Percentiles rank a stretch among this genome's conserved stretches.
Evolutionary conservation across 2,888 invertebrate species (phyloP).

Genomic region (Hoplodrina blanda): DNA sequence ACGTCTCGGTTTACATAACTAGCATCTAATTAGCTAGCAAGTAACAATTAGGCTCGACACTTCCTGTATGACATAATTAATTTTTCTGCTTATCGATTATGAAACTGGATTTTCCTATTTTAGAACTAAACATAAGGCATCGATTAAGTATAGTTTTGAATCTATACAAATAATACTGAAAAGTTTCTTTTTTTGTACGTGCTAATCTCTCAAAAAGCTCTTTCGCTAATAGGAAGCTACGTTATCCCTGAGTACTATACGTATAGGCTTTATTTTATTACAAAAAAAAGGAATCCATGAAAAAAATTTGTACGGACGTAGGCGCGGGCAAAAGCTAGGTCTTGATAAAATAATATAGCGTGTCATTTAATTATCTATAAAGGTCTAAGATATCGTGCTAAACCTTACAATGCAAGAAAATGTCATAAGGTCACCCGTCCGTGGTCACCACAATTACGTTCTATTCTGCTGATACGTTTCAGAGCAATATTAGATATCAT

Average conservation of each 20-base stretch:
- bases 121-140: background rate
- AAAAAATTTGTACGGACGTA: too few species aligned
- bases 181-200: too few species aligned
- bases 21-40: background rate
- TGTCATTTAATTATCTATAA: background rate
- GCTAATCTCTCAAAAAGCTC: too few species aligned
- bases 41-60: conserved; percentile 1
- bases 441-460: conserved; percentile 3
- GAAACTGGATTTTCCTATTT: background rate
- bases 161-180: too few species aligned
- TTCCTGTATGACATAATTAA: background rate
- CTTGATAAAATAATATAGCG: background rate
- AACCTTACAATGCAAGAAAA: conserved; percentile 4
- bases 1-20: conserved; percentile 7
- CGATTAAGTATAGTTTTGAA: too few species aligned
- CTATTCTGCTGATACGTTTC: background rate
- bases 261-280: too few species aligned
- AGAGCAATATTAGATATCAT: background rate
- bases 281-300: too few species aligned
- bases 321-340: too few species aligned
- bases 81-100: background rate
- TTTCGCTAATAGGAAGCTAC: too few species aligned
- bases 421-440: background rate
- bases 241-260: too few species aligned
- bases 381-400: background rate